Evolutionary conservation across 2,797 vertebrate species (phyloP).

Genomic region (Eupleurogrammus muticus): DNA sequence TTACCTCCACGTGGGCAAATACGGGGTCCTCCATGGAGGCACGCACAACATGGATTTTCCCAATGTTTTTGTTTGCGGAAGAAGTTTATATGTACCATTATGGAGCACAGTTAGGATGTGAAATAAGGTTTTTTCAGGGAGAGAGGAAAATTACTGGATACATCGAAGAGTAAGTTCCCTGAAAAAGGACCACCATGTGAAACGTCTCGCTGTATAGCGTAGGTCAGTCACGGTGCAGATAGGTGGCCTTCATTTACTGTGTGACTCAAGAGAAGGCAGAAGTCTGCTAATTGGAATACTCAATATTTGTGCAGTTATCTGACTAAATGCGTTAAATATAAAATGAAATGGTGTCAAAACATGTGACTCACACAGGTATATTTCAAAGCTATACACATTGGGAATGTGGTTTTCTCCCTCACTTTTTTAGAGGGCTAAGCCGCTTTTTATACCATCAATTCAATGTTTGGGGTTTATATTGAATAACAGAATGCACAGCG

Average conservation of each 20-base stretch:
- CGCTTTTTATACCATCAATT: not conserved
- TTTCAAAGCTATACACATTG: not conserved
- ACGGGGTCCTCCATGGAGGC: conserved; percentile 59
- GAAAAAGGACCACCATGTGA: conserved; percentile 59
- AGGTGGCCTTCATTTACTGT: conserved; percentile 5
- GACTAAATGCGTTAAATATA: not conserved
- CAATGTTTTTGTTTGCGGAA: conserved; percentile 78
- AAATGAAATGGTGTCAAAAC: too few species aligned
- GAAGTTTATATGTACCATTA: conserved; percentile 70
- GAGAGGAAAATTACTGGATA: conserved; percentile 73
- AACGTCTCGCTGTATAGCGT: conserved; percentile 12
- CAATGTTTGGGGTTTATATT: not conserved
- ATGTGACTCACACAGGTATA: not conserved
- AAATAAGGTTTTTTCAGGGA: conserved; percentile 47
- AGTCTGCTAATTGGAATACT: not conserved
- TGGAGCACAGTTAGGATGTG: conserved; percentile 47
- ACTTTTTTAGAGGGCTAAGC: not conserved
- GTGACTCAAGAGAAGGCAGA: not conserved
- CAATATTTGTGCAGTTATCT: not conserved
- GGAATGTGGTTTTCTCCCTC: not conserved
- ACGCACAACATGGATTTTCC: conserved; percentile 70
- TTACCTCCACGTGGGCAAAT: conserved; percentile 70
- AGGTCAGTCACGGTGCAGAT: not conserved
- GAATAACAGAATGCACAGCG: not conserved
- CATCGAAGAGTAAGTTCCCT: conserved; percentile 46